Conservation (phyloP, 1,140 invertebrate species). For the Hormaphis cornu region DNA sequence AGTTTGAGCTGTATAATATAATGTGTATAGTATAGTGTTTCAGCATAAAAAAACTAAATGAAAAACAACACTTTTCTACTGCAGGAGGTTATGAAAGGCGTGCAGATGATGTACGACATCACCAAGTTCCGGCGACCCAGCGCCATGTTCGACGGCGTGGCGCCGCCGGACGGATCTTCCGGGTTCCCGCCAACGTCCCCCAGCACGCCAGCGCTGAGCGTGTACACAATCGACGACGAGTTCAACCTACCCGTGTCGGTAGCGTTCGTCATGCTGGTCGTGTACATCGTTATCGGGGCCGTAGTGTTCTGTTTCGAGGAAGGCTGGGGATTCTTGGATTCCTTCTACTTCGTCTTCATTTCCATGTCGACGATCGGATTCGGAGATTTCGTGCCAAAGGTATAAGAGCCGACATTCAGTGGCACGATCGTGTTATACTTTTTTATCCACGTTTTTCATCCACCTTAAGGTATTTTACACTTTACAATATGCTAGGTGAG, state of each 20-base stretch:
- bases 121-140: slow-evolving; percentile 63
- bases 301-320: slow-evolving; percentile 68
- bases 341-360: slow-evolving; percentile 91
- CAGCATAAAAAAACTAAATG: no score
- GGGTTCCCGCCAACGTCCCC: slow-evolving; percentile 21
- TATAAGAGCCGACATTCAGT: slow-evolving; percentile 38
- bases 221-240: slow-evolving; percentile 73
- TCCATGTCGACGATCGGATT: slow-evolving; percentile 87
- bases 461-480: no score
- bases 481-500: no score
- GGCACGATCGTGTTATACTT: no score
- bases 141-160: slow-evolving; percentile 50
- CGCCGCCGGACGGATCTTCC: slow-evolving; percentile 37
- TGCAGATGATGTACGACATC: slow-evolving; percentile 67
- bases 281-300: slow-evolving; percentile 78
- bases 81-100: slow-evolving; percentile 71
- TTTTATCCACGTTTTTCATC: no score
- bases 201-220: slow-evolving; percentile 63
- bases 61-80: neutral
- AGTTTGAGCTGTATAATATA: no score
- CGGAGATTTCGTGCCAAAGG: slow-evolving; percentile 77
- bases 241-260: slow-evolving; percentile 85
- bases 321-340: slow-evolving; percentile 71
- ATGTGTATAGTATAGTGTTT: no score
- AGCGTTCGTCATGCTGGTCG: slow-evolving; percentile 66